Evolutionary conservation across 2,113 vertebrate species (phyloP).

Genomic region (Cariama cristata): DNA sequence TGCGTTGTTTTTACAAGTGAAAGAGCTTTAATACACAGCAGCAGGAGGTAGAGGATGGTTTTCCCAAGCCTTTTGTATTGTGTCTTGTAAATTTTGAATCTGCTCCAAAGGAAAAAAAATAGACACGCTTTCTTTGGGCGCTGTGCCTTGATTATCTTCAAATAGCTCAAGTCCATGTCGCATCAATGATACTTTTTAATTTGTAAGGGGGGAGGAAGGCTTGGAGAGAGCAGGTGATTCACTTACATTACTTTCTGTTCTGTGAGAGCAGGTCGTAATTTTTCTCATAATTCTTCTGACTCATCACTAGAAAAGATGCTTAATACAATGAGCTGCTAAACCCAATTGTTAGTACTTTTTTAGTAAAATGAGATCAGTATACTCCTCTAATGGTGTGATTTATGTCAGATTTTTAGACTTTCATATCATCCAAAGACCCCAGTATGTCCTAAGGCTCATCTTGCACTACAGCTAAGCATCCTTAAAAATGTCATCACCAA

Average conservation of each 20-base stretch:
- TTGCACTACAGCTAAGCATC: neutral
- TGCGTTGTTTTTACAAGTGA: neutral
- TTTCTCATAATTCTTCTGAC: neutral
- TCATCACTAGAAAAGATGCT: neutral
- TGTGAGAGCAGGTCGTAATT: neutral
- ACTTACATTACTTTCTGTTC: neutral
- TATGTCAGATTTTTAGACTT: neutral
- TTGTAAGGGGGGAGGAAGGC: neutral
- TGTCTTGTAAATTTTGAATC: neutral
- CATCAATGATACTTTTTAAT: neutral
- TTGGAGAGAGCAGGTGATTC: neutral
- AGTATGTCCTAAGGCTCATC: neutral
- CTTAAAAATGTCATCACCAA: neutral
- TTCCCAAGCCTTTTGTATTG: neutral
- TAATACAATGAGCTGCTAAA: constrained; percentile 8
- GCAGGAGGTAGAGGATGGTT: neutral
- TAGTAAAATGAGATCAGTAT: neutral
- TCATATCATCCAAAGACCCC: neutral
- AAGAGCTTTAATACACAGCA: neutral
- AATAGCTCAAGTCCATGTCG: neutral
- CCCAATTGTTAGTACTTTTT: neutral
- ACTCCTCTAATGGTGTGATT: neutral
- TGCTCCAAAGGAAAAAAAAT: neutral
- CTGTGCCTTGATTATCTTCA: neutral
- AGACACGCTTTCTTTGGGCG: neutral